Evolutionary conservation across 2,888 invertebrate genomes (phyloP).

Genomic region (Augochlorella aurata): DNA sequence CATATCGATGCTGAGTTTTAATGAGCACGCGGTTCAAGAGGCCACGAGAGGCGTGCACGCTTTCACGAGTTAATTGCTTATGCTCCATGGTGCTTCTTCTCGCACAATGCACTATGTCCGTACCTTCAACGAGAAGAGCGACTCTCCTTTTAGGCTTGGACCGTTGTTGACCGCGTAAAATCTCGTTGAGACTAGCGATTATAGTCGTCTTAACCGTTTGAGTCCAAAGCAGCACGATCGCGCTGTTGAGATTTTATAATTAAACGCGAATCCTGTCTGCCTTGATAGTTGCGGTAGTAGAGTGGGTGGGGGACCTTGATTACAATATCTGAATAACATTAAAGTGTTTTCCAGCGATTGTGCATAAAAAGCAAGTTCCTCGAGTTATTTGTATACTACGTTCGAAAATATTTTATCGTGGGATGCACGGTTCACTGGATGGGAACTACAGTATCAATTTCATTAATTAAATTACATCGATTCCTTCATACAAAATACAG

Average conservation of each 20-base stretch:
- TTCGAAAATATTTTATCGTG: neutral
- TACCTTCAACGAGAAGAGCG: neutral
- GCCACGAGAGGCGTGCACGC: neutral
- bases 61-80: neutral
- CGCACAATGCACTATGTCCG: neutral
- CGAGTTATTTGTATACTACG: neutral
- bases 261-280: neutral
- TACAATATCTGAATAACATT: neutral
- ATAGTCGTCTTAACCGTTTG: neutral
- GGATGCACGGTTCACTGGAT: neutral
- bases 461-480: no score
- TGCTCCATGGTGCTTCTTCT: neutral
- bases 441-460: neutral
- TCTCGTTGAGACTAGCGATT: neutral
- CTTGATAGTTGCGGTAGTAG: neutral
- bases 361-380: neutral
- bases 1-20: neutral
- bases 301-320: neutral
- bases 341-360: neutral
- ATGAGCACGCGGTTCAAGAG: neutral
- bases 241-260: no score
- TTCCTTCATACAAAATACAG: neutral
- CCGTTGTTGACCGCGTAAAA: neutral
- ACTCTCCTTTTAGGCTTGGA: neutral
- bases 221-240: no score